Evolutionary conservation across 1,140 invertebrate species (phyloP).

Genomic region (Musca vetustissima): DNA sequence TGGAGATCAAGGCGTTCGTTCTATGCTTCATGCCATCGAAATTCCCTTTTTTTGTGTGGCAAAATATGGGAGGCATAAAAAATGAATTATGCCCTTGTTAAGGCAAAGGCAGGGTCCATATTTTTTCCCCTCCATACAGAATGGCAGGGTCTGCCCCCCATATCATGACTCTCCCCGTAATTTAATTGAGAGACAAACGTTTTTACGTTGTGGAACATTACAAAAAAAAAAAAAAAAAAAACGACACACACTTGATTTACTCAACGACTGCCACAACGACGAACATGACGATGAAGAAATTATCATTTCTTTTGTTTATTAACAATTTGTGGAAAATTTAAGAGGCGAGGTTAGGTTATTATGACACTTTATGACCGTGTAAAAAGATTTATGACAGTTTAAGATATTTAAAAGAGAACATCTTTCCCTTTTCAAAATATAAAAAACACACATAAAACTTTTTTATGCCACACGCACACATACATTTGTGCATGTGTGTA

Average conservation of each 20-base stretch:
- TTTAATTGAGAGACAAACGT: slow-evolving; percentile 17
- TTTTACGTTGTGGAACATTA: not conserved
- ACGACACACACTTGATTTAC: not conserved
- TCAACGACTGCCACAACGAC: no score
- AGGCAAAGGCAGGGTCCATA: not conserved
- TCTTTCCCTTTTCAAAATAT: not conserved
- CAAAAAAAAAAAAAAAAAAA: not conserved
- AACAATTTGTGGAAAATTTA: slow-evolving; percentile 4
- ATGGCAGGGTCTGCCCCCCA: not conserved
- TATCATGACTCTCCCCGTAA: not conserved
- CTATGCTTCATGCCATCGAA: no score
- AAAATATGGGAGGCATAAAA: slow-evolving; percentile 12
- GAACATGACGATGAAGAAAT: not conserved
- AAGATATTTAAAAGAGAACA: slow-evolving; percentile 5
- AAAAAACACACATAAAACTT: no score
- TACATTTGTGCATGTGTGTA: not conserved
- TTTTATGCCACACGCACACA: no score
- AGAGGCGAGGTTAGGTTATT: slow-evolving; percentile 21
- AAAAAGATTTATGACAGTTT: slow-evolving; percentile 20
- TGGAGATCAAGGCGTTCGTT: no score
- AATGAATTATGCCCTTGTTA: slow-evolving; percentile 21
- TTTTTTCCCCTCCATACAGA: no score
- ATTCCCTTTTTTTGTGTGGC: no score
- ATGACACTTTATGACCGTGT: slow-evolving; percentile 16
- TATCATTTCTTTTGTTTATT: slow-evolving; percentile 1